Percentiles rank a stretch among this genome's conserved stretches.
These are phyloP conservation scores for Bufotes viridis DNA, from an alignment of 2,797 vertebrate species.

Conservation along the genomic window DNA sequence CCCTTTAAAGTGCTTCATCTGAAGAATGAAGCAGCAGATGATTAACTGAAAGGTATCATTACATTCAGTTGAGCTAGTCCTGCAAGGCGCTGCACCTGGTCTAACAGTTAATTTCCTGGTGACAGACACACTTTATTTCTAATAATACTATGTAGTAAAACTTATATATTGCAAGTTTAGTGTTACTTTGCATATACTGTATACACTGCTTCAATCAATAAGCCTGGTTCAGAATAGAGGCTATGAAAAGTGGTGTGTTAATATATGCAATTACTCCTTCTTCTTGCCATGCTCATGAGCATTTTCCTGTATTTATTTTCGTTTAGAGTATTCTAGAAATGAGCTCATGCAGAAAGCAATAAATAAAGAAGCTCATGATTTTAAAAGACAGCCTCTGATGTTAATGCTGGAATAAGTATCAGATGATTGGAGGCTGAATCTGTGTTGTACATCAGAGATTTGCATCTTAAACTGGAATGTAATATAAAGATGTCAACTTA, in stretches of 20 bases:
- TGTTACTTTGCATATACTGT: background rate
- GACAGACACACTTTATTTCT: background rate
- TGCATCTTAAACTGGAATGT: constrained; percentile 31
- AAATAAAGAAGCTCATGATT: background rate
- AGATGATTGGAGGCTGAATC: constrained; percentile 16
- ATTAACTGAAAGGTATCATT: too few relatives aligned
- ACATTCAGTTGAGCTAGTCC: too few relatives aligned
- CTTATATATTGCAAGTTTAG: background rate
- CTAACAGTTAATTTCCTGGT: too few relatives aligned
- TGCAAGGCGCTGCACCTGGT: too few relatives aligned
- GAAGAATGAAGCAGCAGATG: too few relatives aligned
- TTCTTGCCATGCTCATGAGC: background rate
- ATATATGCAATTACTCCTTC: background rate
- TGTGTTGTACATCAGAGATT: constrained; percentile 16
- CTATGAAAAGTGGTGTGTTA: background rate
- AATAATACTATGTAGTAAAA: background rate
- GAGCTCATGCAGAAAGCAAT: background rate
- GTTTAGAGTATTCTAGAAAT: background rate
- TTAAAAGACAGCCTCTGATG: background rate
- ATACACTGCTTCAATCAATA: background rate
- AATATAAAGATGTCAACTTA: constrained; percentile 53
- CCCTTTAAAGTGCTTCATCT: too few relatives aligned
- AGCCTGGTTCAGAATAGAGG: background rate
- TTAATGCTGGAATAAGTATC: constrained; percentile 17
- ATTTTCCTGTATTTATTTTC: background rate